Percentiles rank a stretch among this genome's conserved stretches.
These are phyloP conservation scores for Electrona antarctica DNA, from an alignment of 2,113 vertebrate genomes.

Conservation along the genomic window DNA sequence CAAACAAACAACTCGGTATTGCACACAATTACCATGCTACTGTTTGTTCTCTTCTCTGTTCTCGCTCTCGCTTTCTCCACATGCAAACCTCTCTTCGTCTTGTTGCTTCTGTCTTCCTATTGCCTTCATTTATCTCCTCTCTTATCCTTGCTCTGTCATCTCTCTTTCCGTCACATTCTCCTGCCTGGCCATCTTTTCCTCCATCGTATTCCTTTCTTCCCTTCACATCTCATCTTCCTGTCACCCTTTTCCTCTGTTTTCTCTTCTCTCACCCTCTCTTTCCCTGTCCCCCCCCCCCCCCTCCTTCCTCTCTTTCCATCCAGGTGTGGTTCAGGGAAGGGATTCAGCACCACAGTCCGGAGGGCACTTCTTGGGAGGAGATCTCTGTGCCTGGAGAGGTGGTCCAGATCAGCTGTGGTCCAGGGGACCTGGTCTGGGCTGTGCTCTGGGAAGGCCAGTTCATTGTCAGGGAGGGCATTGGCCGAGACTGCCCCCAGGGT, in stretches of 20 bases:
- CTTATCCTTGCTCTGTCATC: too few relatives aligned
- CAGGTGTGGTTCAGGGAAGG: constrained; percentile 95
- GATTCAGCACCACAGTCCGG: constrained; percentile 88
- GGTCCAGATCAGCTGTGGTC: constrained; percentile 96
- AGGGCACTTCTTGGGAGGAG: constrained; percentile 88
- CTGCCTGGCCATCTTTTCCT: too few relatives aligned
- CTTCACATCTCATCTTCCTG: too few relatives aligned
- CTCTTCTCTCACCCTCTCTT: neutral
- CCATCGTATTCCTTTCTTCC: too few relatives aligned
- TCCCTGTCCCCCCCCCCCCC: neutral
- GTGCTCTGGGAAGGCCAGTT: constrained; percentile 96
- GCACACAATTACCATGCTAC: too few relatives aligned
- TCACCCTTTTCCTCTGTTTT: too few relatives aligned
- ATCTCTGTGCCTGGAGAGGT: constrained; percentile 88
- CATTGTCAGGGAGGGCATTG: constrained; percentile 91
- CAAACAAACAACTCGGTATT: neutral
- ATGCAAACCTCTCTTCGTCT: neutral
- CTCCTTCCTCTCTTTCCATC: neutral
- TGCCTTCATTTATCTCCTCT: neutral
- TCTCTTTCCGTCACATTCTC: neutral
- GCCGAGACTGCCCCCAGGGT: constrained; percentile 90
- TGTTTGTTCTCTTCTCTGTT: neutral
- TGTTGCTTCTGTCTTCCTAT: neutral
- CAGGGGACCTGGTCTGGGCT: constrained; percentile 92
- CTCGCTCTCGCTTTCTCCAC: neutral